Conservation (phyloP, 2,888 invertebrate genomes). For the Pseudoips prasinana region DNA sequence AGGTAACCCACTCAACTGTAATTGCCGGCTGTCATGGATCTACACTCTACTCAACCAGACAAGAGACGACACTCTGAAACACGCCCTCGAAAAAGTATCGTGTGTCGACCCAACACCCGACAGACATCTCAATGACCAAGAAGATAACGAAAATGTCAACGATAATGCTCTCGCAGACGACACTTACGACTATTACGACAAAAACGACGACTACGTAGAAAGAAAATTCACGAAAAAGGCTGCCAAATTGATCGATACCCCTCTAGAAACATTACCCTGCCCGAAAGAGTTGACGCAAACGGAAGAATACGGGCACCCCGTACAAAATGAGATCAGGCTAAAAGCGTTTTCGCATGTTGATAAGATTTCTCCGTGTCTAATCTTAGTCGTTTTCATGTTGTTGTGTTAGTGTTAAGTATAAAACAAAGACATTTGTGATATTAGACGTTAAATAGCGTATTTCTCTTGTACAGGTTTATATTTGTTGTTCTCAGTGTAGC, state of each 20-base stretch:
- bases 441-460: constrained; percentile 61
- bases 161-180: constrained; percentile 58
- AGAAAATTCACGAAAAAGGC: constrained; percentile 53
- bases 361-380: constrained; percentile 45
- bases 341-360: constrained; percentile 64
- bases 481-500: constrained; percentile 39
- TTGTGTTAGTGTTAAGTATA: constrained; percentile 43
- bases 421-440: constrained; percentile 71
- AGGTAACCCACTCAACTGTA: constrained; percentile 93
- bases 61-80: constrained; percentile 84
- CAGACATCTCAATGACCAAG: constrained; percentile 51
- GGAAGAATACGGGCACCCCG: constrained; percentile 71
- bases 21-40: constrained; percentile 92
- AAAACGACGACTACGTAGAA: constrained; percentile 58
- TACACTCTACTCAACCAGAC: constrained; percentile 89
- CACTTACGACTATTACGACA: constrained; percentile 70
- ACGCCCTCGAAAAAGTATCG: constrained; percentile 87
- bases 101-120: constrained; percentile 81
- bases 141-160: constrained; percentile 43
- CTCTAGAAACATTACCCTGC: constrained; percentile 68
- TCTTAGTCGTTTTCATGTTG: constrained; percentile 43
- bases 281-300: constrained; percentile 71
- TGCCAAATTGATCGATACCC: constrained; percentile 64
- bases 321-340: constrained; percentile 73
- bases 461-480: constrained; percentile 46